Conservation (phyloP, 2,888 invertebrate genomes). For the Drosophila anceps region DNA sequence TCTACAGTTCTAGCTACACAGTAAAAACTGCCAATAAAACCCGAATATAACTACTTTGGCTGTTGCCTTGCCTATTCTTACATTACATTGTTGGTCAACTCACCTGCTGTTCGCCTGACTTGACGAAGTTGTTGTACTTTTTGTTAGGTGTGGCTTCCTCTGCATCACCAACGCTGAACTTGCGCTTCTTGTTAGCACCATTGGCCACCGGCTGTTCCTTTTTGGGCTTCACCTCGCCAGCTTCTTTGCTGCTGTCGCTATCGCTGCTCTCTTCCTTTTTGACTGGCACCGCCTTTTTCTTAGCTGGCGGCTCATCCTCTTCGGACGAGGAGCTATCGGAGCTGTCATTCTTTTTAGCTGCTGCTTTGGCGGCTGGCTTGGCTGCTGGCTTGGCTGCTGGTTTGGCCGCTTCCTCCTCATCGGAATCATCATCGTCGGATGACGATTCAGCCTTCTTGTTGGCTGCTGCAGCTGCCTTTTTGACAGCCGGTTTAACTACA, state of each 20-base stretch:
- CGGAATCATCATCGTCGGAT: constrained; percentile 69
- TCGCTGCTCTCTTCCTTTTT: constrained; percentile 59
- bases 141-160: constrained; percentile 84
- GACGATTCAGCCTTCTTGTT: constrained; percentile 81
- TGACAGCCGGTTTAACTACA: constrained; percentile 74
- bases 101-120: constrained; percentile 86
- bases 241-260: constrained; percentile 58
- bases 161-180: constrained; percentile 81
- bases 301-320: constrained; percentile 63
- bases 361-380: constrained; percentile 56
- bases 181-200: constrained; percentile 84
- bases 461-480: constrained; percentile 66
- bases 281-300: constrained; percentile 67
- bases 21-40: too few species aligned
- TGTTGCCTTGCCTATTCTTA: not conserved
- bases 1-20: too few species aligned
- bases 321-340: constrained; percentile 53
- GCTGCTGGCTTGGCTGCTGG: constrained; percentile 49
- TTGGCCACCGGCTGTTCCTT: constrained; percentile 32
- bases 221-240: constrained; percentile 52
- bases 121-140: constrained; percentile 90
- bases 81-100: constrained; percentile 25
- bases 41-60: too few species aligned
- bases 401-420: constrained; percentile 35
- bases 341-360: constrained; percentile 74